Evolutionary conservation across 2,797 vertebrate genomes (phyloP).

Genomic region (Enteromius afrohamiltoni): DNA sequence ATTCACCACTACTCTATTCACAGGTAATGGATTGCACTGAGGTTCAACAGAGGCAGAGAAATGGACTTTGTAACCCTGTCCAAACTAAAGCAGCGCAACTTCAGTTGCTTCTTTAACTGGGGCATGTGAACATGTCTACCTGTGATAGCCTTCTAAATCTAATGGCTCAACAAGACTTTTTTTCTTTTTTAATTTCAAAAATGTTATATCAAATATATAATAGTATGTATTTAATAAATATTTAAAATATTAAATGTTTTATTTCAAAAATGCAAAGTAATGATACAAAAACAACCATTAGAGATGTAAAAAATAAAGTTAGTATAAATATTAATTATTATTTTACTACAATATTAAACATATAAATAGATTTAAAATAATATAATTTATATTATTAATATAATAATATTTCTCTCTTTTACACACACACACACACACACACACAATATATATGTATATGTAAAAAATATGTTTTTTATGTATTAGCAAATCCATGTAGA

Average conservation of each 20-base stretch:
- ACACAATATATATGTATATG: neutral
- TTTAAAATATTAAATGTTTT: neutral
- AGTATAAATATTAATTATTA: no score
- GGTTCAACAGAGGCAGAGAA: slow-evolving; percentile 6
- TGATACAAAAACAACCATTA: neutral
- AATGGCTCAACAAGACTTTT: neutral
- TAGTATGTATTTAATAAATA: neutral
- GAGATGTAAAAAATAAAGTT: neutral
- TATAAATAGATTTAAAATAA: neutral
- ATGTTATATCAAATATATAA: no score
- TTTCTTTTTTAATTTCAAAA: neutral
- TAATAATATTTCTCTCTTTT: neutral
- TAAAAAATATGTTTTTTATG: neutral
- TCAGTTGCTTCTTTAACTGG: neutral
- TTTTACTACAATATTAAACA: neutral
- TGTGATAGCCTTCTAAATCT: neutral
- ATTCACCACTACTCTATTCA: slow-evolving; percentile 3
- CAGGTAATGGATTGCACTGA: slow-evolving; percentile 20
- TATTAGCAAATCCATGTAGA: neutral
- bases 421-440: neutral
- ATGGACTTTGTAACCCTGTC: slow-evolving; percentile 5
- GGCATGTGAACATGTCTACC: neutral
- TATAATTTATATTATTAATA: neutral
- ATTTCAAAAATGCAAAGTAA: neutral
- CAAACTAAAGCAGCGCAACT: neutral